Percentiles rank a stretch among this genome's conserved stretches.
These are phyloP conservation scores for Dromaius novaehollandiae DNA, from an alignment of 2,113 vertebrate genomes.

Conservation along the genomic window DNA sequence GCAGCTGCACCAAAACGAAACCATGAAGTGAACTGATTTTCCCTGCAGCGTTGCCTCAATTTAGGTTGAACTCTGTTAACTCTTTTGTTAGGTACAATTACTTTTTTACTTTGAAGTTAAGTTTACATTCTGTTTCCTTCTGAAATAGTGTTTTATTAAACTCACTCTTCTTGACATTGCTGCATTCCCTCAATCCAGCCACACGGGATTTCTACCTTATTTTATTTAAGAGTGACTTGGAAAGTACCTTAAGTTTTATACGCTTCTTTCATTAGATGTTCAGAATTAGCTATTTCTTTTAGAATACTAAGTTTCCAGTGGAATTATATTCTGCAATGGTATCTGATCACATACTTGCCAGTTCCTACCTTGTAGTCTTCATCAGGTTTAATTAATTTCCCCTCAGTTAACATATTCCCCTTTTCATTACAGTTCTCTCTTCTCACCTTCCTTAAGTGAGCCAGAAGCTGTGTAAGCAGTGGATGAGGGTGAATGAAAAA, in stretches of 20 bases:
- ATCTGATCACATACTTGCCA: background rate
- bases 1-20: background rate
- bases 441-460: background rate
- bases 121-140: background rate
- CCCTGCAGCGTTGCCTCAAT: background rate
- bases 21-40: background rate
- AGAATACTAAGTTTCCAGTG: background rate
- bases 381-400: background rate
- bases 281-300: background rate
- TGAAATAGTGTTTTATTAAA: background rate
- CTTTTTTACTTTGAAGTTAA: background rate
- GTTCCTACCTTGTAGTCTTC: background rate
- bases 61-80: background rate
- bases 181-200: background rate
- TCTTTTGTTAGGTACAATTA: background rate
- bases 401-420: background rate
- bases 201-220: background rate
- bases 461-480: background rate
- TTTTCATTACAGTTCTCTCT: background rate
- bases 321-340: background rate
- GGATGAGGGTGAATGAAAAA: background rate
- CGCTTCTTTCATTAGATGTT: background rate
- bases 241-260: background rate
- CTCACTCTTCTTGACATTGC: background rate
- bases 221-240: background rate